phyloP scores from a whole-genome alignment of 2,113 vertebrate species.

The Crotophaga sulcirostris region DNA sequence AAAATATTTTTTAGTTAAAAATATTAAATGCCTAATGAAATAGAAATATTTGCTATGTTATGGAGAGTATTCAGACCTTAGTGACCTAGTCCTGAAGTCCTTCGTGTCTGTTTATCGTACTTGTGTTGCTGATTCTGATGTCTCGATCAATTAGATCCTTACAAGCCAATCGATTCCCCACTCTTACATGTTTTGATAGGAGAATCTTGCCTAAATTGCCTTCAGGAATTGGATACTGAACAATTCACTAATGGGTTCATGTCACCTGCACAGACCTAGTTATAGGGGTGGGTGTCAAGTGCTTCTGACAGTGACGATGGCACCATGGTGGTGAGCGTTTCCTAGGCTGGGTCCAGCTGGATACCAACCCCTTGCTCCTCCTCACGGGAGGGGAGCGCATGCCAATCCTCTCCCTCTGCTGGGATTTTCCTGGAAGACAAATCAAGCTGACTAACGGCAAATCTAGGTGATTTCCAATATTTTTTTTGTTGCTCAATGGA shows the following conservation, averaged over 20 bases:
- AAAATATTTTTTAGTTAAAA: not conserved
- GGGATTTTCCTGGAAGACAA: not conserved
- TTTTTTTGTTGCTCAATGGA: not conserved
- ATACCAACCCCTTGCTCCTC: fast-evolving
- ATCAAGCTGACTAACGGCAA: not conserved
- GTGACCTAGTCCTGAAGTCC: not conserved
- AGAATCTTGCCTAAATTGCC: not conserved
- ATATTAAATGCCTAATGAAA: not conserved
- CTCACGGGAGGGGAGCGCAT: not conserved
- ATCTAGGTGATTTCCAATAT: not conserved
- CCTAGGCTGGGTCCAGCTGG: not conserved
- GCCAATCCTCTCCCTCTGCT: not conserved
- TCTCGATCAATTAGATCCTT: not conserved
- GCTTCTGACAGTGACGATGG: not conserved
- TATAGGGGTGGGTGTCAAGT: not conserved
- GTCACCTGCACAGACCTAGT: not conserved
- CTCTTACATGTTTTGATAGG: not conserved
- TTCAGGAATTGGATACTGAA: not conserved
- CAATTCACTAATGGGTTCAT: no score
- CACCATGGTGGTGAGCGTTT: fast-evolving
- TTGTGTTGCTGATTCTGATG: not conserved
- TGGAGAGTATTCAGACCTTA: not conserved
- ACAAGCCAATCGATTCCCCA: not conserved
- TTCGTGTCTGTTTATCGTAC: no score
- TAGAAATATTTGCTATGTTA: not conserved